Evolutionary conservation across 2,797 vertebrate genomes (phyloP), one percentile per base, ranked within the genome.

Genomic region (Semaprochilodus insignis): DNA sequence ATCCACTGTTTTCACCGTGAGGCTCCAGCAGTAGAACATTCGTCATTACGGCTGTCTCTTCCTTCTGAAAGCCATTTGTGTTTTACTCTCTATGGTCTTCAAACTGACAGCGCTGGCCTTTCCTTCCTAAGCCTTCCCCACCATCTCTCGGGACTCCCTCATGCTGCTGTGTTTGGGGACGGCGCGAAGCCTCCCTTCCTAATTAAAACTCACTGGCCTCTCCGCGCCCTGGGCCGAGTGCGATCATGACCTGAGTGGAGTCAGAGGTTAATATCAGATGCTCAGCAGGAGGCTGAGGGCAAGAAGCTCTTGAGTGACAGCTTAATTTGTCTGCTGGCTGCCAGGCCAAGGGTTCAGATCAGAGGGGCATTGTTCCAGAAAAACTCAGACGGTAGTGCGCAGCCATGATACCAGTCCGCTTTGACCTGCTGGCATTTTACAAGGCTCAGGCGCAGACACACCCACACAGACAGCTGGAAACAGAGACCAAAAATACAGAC

Each of bases 231-330:
- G 23, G 40, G 23, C 27, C 21, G 34, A 59, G 74, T 27, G 70
- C 44, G 34, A n/a, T 15, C 62, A 19, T 63, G 66, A 31, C 66
- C 4, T 11, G 4, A 69, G 63, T 75, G 27, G 74, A 69, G 81
- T 67, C 73, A 25, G 40, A 76, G 31, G 57, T 77, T 63, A 40
- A 65, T 54, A 34, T 36, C 55, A 36, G 48, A 4, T 57, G 14
- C 25, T 54, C 36, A 67, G 23, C 57, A 11, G 63, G 44, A 40
- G 0, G 69, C 57, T 55, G 60, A 60, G 8, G 25, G 36, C 57
- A 23, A 21, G 27, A 27, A 69, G 74, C 67, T 51, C n/a, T 16
- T 82, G 81, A 82, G 66, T 72, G 82, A 71, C 57, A 55, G 79
- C 8, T 27, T 69, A 36, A 70, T 84, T 77, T 74, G n/a, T 31